Percentiles rank a stretch among this genome's conserved stretches.
Evolutionary conservation across 2,113 vertebrate species (phyloP).

Genomic region (Myotis davidii): DNA sequence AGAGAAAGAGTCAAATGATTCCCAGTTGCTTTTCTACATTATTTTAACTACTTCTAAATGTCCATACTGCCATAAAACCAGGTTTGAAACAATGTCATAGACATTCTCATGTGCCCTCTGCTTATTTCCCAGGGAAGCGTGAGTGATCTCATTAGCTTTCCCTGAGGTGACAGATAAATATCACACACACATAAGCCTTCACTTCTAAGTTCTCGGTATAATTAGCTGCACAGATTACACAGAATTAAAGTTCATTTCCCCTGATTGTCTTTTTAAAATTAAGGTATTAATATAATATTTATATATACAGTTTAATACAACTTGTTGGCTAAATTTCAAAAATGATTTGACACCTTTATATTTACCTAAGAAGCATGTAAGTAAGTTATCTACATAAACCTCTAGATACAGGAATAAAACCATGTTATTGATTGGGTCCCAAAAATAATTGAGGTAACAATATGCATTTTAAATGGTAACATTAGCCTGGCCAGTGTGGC

Average conservation of each 20-base stretch:
- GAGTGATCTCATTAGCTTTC: slow-evolving; percentile 45
- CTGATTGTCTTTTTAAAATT: slow-evolving; percentile 60
- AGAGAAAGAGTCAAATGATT: slow-evolving; percentile 45
- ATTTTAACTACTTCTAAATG: slow-evolving; percentile 53
- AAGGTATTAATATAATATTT: slow-evolving; percentile 59
- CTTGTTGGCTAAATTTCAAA: slow-evolving; percentile 41
- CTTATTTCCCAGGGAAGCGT: slow-evolving; percentile 52
- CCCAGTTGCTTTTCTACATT: slow-evolving; percentile 42
- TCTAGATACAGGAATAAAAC: neutral
- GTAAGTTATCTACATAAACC: neutral
- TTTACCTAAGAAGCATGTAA: neutral
- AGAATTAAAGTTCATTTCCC: slow-evolving; percentile 64
- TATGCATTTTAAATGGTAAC: neutral
- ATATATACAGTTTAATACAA: slow-evolving; percentile 49
- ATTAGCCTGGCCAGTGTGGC: neutral
- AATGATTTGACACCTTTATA: slow-evolving; percentile 1
- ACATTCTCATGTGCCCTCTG: neutral
- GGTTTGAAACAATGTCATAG: neutral
- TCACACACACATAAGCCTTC: slow-evolving; percentile 12
- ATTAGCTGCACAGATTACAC: slow-evolving; percentile 50
- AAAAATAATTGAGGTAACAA: neutral
- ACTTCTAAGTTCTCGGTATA: slow-evolving; percentile 42
- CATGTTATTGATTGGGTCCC: neutral
- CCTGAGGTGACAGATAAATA: slow-evolving; percentile 51
- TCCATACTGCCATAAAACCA: slow-evolving; percentile 38